Evolutionary conservation across 2,888 invertebrate species (phyloP), one percentile per base, ranked within the genome.

Genomic region (Spodoptera picta): DNA sequence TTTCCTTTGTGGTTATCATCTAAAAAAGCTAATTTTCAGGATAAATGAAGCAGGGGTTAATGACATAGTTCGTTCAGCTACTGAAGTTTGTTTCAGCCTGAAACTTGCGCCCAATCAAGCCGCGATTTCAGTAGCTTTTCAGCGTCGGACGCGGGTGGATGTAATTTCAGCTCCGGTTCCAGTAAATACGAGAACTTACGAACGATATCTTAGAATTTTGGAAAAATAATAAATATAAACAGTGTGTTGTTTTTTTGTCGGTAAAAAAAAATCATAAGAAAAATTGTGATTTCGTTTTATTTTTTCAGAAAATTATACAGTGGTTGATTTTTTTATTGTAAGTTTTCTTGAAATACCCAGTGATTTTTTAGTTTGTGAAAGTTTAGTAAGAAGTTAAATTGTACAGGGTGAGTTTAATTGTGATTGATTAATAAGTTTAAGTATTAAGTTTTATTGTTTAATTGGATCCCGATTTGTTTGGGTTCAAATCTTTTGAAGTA

Each of bases 351-450:
- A 23, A 14, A 31, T 3, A 19, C 19, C 19, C 1, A 60, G 71
- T 74, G 74, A 19, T n/a, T 70, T 74, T 4, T 41, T 65, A 74
- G 59, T 73, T 65, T 46, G 75, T 74, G 74, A 62, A 54, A 74
- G 75, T 74, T 70, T 43, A 7, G 69, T 73, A 36, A 45, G 42
- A 48, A 67, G 49, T 60, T 67, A 46, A 36, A 54, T 75, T 65
- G 41, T 44, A 58, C 55, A 49, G 46, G 75, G 75, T 71, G 51
- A 75, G 75, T 75, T 60, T 68, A 51, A 69, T 65, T 65, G 23
- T 77, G 65, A 77, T 71, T 77, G 52, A 74, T 77, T 54, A 43
- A 6, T 36, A 53, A 64, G 64, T 64, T 56, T 43, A 27, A 12
- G 49, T 42, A 66, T 64, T 64, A 57, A 50, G 46, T 60, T 68